Conservation (phyloP, 2,888 invertebrate genomes). For the Melanophora roralis region DNA sequence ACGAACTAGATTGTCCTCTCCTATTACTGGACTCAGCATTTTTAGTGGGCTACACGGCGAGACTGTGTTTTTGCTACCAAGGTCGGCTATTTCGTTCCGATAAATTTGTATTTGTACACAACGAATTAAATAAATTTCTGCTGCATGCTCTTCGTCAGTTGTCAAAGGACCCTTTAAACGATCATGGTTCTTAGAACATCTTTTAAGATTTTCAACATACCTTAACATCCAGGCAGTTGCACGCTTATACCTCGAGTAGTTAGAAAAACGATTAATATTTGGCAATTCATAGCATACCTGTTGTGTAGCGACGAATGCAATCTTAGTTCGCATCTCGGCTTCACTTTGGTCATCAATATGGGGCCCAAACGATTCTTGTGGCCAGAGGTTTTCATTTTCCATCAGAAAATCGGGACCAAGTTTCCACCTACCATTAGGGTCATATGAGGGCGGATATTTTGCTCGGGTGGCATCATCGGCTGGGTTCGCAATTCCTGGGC, state of each 20-base stretch:
- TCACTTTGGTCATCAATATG: neutral
- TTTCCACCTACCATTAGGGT: slow-evolving; percentile 19
- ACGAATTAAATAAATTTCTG: no score
- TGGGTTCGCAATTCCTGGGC: slow-evolving; percentile 7
- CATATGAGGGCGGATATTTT: neutral
- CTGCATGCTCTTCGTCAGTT: neutral
- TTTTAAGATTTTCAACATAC: no score
- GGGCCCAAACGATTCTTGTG: neutral
- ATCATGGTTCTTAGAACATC: neutral
- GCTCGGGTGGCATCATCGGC: slow-evolving; percentile 25
- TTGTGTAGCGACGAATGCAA: neutral
- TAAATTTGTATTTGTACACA: neutral
- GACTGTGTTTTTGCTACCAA: neutral
- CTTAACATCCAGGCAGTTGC: neutral
- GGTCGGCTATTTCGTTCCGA: neutral
- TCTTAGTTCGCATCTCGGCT: neutral
- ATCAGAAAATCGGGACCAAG: slow-evolving; percentile 18
- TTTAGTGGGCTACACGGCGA: neutral
- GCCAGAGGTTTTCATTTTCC: neutral
- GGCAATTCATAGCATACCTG: neutral
- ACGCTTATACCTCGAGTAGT: neutral
- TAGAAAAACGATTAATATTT: neutral
- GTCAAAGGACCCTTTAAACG: neutral
- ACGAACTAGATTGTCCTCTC: neutral
- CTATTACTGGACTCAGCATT: neutral